Percentiles rank a stretch among this genome's conserved stretches.
phyloP scores from a whole-genome alignment of 2,113 vertebrate genomes.

The Astur gentilis region DNA sequence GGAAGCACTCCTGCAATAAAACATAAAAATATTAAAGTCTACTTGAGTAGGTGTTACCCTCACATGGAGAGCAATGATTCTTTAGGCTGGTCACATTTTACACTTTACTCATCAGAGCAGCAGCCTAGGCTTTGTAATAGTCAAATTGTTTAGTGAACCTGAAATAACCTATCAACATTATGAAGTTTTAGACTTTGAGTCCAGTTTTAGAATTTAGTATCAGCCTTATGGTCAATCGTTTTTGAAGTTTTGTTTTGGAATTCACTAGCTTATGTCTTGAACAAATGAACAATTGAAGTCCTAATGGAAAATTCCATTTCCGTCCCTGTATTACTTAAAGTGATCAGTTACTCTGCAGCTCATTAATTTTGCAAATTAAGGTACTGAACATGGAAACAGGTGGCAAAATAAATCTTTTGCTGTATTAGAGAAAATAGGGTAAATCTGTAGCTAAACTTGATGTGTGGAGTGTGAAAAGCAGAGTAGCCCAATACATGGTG shows the following conservation, averaged over 20 bases:
- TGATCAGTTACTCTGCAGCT: neutral
- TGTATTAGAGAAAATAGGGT: neutral
- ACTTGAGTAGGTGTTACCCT: neutral
- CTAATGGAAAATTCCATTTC: neutral
- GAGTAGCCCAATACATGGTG: neutral
- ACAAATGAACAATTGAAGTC: constrained; percentile 15
- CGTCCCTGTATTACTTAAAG: neutral
- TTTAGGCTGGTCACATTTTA: neutral
- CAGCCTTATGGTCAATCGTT: neutral
- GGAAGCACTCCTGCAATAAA: neutral
- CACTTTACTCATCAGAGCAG: neutral
- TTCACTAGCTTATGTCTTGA: constrained; percentile 1
- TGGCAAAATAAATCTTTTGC: neutral
- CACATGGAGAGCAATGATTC: neutral
- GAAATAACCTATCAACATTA: neutral
- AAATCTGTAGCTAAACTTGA: neutral
- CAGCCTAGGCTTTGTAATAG: neutral
- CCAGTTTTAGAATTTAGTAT: neutral
- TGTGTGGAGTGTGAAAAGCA: neutral
- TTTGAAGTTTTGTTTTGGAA: neutral
- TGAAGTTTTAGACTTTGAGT: neutral
- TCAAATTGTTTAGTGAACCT: constrained; percentile 9
- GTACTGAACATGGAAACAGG: neutral
- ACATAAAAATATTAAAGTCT: neutral
- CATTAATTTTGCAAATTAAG: neutral